Conservation (phyloP, 2,888 invertebrate genomes). For the Hirtodrosophila duncani region DNA sequence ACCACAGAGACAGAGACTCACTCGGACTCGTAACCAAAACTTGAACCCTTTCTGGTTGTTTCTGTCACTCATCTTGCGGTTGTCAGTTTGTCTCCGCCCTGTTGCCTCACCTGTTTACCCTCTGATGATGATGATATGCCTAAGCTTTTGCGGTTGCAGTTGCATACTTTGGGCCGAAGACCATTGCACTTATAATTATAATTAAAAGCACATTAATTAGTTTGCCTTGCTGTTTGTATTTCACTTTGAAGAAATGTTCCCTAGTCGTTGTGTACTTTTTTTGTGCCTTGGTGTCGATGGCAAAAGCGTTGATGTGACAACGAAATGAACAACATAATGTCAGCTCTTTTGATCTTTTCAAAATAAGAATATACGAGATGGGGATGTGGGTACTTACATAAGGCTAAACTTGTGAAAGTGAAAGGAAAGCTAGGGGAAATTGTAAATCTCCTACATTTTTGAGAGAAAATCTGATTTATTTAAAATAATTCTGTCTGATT, state of each 20-base stretch:
- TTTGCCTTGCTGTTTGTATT: slow-evolving; percentile 11
- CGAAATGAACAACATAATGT: slow-evolving; percentile 49
- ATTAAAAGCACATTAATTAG: slow-evolving; percentile 71
- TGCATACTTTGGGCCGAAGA: too few relatives aligned
- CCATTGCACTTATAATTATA: slow-evolving; percentile 44
- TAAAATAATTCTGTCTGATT: too few relatives aligned
- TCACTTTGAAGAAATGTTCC: slow-evolving; percentile 2
- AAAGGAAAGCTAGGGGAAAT: slow-evolving; percentile 1
- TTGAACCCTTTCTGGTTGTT: slow-evolving; percentile 36
- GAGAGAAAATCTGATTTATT: too few relatives aligned
- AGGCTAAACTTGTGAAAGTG: too few relatives aligned
- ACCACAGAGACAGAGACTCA: slow-evolving; percentile 36
- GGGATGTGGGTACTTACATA: too few relatives aligned
- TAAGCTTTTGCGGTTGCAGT: slow-evolving; percentile 63
- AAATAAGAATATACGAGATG: slow-evolving; percentile 16
- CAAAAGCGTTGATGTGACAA: slow-evolving; percentile 76
- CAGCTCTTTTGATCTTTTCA: slow-evolving; percentile 64
- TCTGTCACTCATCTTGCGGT: slow-evolving; percentile 62
- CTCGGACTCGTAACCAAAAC: too few relatives aligned
- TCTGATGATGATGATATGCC: slow-evolving; percentile 22
- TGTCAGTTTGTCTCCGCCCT: slow-evolving; percentile 16
- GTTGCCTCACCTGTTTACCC: not conserved
- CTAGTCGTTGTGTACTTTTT: slow-evolving; percentile 24
- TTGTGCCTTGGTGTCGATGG: slow-evolving; percentile 45
- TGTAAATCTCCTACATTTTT: too few relatives aligned